These are phyloP conservation scores for Gonatopus flavifemur DNA, from an alignment of 1,140 invertebrate species.

Conservation along the genomic window DNA sequence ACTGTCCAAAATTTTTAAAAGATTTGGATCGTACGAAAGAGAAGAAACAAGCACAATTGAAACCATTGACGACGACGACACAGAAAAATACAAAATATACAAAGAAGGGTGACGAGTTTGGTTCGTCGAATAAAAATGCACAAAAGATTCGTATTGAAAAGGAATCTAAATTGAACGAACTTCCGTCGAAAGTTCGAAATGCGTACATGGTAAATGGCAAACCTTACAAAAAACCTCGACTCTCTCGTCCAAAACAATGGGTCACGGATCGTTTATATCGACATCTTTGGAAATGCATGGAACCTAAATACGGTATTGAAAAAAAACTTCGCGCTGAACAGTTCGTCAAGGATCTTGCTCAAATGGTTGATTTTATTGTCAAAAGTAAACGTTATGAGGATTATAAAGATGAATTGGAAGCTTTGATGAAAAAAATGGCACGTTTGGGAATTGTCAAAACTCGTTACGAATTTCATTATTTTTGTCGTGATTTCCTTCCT, in stretches of 20 bases:
- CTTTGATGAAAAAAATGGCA: constrained; percentile 41
- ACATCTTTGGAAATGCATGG: constrained; percentile 40
- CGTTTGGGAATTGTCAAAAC: constrained; percentile 31
- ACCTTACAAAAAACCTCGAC: constrained; percentile 34
- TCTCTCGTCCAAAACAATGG: constrained; percentile 40
- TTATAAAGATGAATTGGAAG: constrained; percentile 27
- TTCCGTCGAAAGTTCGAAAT: constrained; percentile 16
- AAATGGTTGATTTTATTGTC: constrained; percentile 11
- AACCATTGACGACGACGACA: too few relatives aligned
- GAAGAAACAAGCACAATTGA: too few relatives aligned
- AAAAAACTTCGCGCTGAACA: constrained; percentile 37
- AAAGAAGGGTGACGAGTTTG: too few relatives aligned
- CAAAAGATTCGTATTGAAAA: too few relatives aligned
- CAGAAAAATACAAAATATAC: too few relatives aligned
- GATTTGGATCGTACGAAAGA: too few relatives aligned
- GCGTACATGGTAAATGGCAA: constrained; percentile 41
- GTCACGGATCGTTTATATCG: constrained; percentile 39
- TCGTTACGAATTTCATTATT: constrained; percentile 40
- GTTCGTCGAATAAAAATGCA: too few relatives aligned
- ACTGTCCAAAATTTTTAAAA: too few relatives aligned
- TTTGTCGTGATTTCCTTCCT: constrained; percentile 42
- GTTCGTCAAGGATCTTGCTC: constrained; percentile 27
- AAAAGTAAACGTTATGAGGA: constrained; percentile 29
- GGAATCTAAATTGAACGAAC: too few relatives aligned
- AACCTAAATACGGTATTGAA: constrained; percentile 28